Evolutionary conservation across 2,113 vertebrate genomes (phyloP).

Genomic region (Cryptomyrus ogoouensis): DNA sequence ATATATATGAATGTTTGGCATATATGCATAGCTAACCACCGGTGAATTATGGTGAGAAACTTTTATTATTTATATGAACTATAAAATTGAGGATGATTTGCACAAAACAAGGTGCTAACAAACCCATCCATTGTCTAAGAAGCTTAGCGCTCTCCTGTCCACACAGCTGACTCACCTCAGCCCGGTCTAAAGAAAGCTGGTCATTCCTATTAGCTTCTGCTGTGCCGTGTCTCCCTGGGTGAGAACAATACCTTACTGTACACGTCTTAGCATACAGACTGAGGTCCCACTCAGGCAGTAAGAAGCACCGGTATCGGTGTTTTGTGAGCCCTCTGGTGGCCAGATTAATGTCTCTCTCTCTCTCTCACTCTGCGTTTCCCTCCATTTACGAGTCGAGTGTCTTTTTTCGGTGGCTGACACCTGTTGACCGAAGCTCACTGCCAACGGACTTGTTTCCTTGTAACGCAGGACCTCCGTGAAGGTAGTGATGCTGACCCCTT

Average conservation of each 20-base stretch:
- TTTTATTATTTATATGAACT: slow-evolving; percentile 74
- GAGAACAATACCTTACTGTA: neutral
- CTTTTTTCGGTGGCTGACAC: neutral
- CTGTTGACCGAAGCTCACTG: neutral
- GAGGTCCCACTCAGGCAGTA: neutral
- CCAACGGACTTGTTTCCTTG: neutral
- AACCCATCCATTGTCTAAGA: slow-evolving; percentile 61
- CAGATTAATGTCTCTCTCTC: neutral
- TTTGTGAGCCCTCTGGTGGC: neutral
- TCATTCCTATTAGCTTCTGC: neutral
- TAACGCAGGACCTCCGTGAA: neutral
- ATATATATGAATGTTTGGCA: slow-evolving; percentile 78
- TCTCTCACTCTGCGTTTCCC: neutral
- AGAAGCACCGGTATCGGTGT: neutral
- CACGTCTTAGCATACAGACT: neutral
- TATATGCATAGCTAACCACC: slow-evolving; percentile 76
- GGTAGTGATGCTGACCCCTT: neutral
- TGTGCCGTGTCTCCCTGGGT: neutral
- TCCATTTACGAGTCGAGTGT: neutral
- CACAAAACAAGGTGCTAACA: slow-evolving; percentile 77
- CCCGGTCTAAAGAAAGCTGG: neutral
- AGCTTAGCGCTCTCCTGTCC: slow-evolving; percentile 49
- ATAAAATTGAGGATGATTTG: slow-evolving; percentile 69
- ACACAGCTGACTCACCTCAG: slow-evolving; percentile 17
- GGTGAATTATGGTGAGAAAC: slow-evolving; percentile 65